Conservation (phyloP, 2,797 vertebrate genomes). For the Sphaeramia orbicularis region DNA sequence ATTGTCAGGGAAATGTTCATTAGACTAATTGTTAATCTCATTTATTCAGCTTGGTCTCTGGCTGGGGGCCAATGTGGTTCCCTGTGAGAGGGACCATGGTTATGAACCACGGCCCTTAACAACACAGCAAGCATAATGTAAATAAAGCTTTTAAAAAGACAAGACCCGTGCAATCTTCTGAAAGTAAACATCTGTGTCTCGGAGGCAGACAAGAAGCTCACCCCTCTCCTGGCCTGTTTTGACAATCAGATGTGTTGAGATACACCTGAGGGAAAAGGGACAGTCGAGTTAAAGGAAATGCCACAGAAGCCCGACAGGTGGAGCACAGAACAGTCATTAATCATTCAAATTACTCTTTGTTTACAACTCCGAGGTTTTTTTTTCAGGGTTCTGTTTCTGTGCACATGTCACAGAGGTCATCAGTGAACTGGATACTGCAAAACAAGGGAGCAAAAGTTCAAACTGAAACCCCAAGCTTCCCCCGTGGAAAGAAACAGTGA, state of each 20-base stretch:
- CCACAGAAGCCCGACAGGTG: background rate
- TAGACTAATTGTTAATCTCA: no score
- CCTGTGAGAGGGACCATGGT: no score
- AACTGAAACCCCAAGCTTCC: constrained; percentile 10
- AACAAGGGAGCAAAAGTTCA: constrained; percentile 26
- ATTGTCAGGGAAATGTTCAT: no score
- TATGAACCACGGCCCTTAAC: no score
- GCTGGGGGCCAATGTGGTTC: no score
- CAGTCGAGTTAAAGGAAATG: constrained; percentile 18
- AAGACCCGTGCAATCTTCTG: background rate
- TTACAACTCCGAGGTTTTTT: constrained; percentile 10
- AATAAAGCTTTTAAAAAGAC: background rate
- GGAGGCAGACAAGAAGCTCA: background rate
- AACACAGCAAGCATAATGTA: background rate
- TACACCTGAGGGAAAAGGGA: constrained; percentile 19
- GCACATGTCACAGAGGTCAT: constrained; percentile 27
- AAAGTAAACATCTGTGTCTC: background rate
- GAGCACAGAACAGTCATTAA: constrained; percentile 13
- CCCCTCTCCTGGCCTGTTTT: background rate
- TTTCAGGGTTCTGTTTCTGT: constrained; percentile 19
- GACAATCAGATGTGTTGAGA: constrained; percentile 6
- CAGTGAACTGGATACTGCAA: constrained; percentile 20
- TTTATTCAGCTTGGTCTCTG: no score
- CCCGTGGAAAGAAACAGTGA: constrained; percentile 13
- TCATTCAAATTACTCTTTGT: constrained; percentile 34